Base-by-base conservation (phyloP, 1,140 invertebrate genomes). In the Diachasmimorpha longicaudata region DNA sequence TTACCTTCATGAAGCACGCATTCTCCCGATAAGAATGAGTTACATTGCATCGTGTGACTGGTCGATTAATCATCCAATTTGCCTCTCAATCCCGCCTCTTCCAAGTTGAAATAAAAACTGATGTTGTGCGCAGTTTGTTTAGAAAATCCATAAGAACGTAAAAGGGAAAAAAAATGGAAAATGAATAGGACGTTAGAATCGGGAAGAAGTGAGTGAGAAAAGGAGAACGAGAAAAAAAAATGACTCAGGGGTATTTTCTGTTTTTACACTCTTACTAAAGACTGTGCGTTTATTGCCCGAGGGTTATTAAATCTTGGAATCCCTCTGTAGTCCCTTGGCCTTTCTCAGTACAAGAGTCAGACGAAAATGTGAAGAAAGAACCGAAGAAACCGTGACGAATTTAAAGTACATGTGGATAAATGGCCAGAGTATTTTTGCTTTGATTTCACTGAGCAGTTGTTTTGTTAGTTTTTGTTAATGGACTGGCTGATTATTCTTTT, bases 1-100 rank as follows among this genome's bases (percentile, higher is more conserved):
- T 77, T 11, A 37, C 55, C 36, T 6, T 68, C 14, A 68, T 68
- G 66, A 74, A 78, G 77, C 81, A 84, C 82, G 81, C 79, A 74
- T 68, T 72, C n/a, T 19, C 70, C n/a, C 79, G 84, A 85, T 85
- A 86, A 84, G 80, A 78, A 48, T 55, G 69, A 67, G 55, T 36
- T 66, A 79, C 81, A 81, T 83, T 83, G 79, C 82, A 81, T 69
- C 48, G 23, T 48, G 37, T 58, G 66, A 77, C 76, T 75, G 68
- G 68, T 71, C 81, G 82, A 87, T 86, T 85, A 87, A 85, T 87
- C 84, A 83, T 85, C 76, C 79, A 84, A 85, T 86, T 85, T 83
- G 79, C 78, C 82, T 66, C 21, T 14, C 23, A 16, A 68, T 39
- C 66, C 31, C 66, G 66, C 36, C 36, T 68, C 31, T 68, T 68